A percentile compares a stretch with the other conserved stretches of the same genome.
phyloP scores from a whole-genome alignment of 64 coral and sea anemone species.

The Orbicella faveolata region DNA sequence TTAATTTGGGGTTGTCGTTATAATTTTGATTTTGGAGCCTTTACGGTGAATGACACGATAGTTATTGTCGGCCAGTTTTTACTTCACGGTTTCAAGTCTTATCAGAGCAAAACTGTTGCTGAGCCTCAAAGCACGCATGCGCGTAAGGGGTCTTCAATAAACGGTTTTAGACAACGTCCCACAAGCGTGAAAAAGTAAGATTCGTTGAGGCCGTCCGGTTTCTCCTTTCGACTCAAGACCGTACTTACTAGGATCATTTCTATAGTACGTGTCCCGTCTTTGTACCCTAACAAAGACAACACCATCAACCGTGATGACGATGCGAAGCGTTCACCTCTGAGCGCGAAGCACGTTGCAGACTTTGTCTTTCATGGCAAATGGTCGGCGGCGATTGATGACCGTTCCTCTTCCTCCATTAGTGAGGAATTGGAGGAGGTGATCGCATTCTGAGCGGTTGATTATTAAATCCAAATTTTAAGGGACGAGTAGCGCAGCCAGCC shows the following conservation, averaged over 20 bases:
- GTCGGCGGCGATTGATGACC: constrained; percentile 15
- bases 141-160: too few relatives aligned
- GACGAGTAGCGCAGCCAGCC: too few relatives aligned
- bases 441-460: constrained; percentile 28
- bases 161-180: neutral
- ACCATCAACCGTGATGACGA: constrained; percentile 36
- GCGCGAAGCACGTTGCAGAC: constrained; percentile 3
- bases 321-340: constrained; percentile 30
- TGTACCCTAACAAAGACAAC: constrained; percentile 37
- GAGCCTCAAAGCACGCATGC: too few relatives aligned
- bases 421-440: constrained; percentile 21
- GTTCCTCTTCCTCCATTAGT: constrained; percentile 2
- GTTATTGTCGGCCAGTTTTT: too few relatives aligned
- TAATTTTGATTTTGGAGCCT: too few relatives aligned
- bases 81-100: too few relatives aligned
- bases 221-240: neutral
- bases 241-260: constrained; percentile 35
- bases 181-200: neutral
- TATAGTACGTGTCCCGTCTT: constrained; percentile 31
- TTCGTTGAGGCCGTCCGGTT: neutral
- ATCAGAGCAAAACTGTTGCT: too few relatives aligned
- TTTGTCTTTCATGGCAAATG: neutral
- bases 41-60: too few relatives aligned
- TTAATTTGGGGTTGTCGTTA: too few relatives aligned
- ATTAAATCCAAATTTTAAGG: too few relatives aligned